Percentiles rank a stretch among this genome's conserved stretches.
Conservation (phyloP, 2,797 vertebrate genomes). For the Threskiornis aethiopicus region DNA sequence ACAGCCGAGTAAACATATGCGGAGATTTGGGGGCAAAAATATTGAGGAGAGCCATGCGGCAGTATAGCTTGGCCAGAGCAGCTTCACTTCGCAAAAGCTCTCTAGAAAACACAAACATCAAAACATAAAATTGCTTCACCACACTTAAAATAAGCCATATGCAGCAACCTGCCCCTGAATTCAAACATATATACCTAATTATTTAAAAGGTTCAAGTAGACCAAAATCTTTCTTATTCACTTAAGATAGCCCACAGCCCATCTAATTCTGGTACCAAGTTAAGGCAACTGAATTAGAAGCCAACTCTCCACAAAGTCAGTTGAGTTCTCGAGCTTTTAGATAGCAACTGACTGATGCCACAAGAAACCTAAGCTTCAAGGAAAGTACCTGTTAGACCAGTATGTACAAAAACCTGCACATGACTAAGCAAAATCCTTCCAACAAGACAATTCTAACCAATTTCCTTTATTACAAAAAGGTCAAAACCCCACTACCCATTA, state of each 20-base stretch:
- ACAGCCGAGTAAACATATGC: conserved; percentile 94
- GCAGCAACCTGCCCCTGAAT: neutral
- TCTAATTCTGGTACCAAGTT: neutral
- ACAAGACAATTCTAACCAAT: neutral
- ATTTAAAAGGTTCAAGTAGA: neutral
- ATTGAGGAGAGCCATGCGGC: conserved; percentile 95
- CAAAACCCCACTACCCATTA: neutral
- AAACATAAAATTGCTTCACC: neutral
- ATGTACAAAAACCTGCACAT: neutral
- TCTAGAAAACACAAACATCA: conserved; percentile 69
- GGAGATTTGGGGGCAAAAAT: conserved; percentile 96
- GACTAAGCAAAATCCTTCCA: neutral
- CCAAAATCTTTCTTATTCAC: neutral
- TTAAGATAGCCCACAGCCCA: neutral
- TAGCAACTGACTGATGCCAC: neutral
- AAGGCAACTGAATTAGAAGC: neutral
- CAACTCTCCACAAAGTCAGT: neutral
- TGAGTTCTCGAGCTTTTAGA: neutral
- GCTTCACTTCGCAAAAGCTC: conserved; percentile 95
- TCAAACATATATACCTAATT: neutral
- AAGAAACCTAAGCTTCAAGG: neutral
- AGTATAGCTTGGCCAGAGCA: conserved; percentile 90
- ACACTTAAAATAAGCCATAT: neutral
- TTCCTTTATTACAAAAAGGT: neutral
- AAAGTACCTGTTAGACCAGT: neutral